Conservation (phyloP, 2,797 vertebrate genomes). For the Eulemur coronatus region DNA sequence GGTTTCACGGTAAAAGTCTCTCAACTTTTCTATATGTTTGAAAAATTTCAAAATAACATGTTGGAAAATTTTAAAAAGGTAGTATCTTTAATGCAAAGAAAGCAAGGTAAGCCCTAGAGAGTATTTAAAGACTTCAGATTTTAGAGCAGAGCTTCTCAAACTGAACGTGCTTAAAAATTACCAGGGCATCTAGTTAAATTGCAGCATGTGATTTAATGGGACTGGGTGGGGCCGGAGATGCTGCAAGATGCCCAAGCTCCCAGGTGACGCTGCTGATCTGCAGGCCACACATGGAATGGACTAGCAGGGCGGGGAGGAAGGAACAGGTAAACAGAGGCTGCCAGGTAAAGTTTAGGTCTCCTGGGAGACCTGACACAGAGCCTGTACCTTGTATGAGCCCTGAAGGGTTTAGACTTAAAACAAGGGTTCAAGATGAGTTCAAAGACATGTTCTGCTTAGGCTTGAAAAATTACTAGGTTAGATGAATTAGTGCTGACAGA, state of each 20-base stretch:
- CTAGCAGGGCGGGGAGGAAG: neutral
- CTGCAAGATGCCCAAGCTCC: neutral
- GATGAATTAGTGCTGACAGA: neutral
- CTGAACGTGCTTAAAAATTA: neutral
- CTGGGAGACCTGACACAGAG: neutral
- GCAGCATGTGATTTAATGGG: neutral
- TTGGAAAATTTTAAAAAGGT: neutral
- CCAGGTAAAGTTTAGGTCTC: neutral
- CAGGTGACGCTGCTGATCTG: neutral
- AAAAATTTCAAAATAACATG: neutral
- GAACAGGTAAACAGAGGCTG: too few species aligned
- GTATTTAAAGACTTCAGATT: neutral
- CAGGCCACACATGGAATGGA: accelerated
- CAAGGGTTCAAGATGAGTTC: neutral
- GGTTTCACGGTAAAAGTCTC: neutral
- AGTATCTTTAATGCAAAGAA: neutral
- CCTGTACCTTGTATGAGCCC: neutral
- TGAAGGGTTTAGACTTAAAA: neutral
- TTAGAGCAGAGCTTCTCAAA: neutral
- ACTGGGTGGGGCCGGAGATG: neutral
- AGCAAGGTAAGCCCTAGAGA: neutral
- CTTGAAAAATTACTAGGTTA: neutral
- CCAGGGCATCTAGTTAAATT: neutral
- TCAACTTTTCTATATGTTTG: neutral
- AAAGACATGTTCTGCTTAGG: neutral